Evolutionary conservation across 2,888 invertebrate species (phyloP), one percentile per base, ranked within the genome.

Genomic region (Parochlus steinenii): DNA sequence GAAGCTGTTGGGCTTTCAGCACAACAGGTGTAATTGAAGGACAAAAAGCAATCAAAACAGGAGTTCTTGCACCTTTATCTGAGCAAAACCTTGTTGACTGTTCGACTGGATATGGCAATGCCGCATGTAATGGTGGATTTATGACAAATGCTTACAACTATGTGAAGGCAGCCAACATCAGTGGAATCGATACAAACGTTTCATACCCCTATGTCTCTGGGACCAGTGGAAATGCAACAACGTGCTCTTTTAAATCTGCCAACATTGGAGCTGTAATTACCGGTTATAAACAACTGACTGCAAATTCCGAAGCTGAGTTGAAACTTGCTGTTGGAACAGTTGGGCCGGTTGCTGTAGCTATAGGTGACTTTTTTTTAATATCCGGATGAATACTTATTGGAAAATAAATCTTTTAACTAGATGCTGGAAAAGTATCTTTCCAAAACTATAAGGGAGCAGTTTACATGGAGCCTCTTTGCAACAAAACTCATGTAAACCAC

Each of bases 71-170:
- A 3, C 33, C 37, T 6, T 32, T 42, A n/a, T 82, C 82, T 44
- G 86, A 86, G 59, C 85, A 86, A 62, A 85, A 86, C 58, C 63
- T 86, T 40, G 63, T 86, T 39, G 86, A 86, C 60, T 86, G 86
- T 54, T 81, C 83, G 3, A 47, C 53, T 1, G 61, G 67, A 42
- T 85, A 74, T 52, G 83, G 80, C 19, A 85, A 86, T 61, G 70
- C 79, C 48, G 86, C 85, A 33, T 86, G 86, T 59, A 70, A 75
- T 45, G 85, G 86, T 23, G 86, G 85, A 35, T 59, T 62, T 47
- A 63, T 63, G 62, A 78, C 81, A 59, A 65, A 74, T 51, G 80
- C 82, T 39, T 83, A 81, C 65, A 61, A 69, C 47, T 82, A 81
- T 54, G 65, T 82, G 47, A 71, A 68, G 53, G 69, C 71, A 41